A percentile compares a stretch with the other conserved stretches of the same genome.
Evolutionary conservation across 2,888 invertebrate species (phyloP).

Genomic region (Tachina grossa): DNA sequence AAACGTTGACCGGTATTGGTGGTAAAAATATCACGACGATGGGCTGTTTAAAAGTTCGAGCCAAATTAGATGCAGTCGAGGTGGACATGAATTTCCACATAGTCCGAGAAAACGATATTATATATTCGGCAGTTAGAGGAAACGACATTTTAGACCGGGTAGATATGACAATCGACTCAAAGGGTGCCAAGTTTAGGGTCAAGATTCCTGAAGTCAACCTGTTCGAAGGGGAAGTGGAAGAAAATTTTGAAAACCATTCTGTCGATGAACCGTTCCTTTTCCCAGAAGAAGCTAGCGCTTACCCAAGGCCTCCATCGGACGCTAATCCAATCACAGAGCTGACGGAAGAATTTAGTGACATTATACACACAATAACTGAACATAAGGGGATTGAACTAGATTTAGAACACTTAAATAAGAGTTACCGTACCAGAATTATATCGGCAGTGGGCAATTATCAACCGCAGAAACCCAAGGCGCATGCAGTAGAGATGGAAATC

Average conservation of each 20-base stretch:
- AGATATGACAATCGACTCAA: constrained; percentile 22
- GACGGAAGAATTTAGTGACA: background rate
- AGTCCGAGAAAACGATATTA: background rate
- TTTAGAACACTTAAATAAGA: background rate
- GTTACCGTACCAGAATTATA: background rate
- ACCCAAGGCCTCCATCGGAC: background rate
- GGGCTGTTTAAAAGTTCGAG: background rate
- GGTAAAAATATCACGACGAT: constrained; percentile 37
- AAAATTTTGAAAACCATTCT: background rate
- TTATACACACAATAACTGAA: background rate
- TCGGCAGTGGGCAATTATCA: background rate
- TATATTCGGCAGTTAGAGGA: background rate
- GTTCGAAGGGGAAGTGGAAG: background rate
- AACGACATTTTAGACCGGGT: background rate
- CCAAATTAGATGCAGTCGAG: background rate
- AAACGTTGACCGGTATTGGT: background rate
- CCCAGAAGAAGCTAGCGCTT: no score
- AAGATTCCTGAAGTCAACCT: background rate
- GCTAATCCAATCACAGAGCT: background rate
- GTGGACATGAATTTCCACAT: background rate
- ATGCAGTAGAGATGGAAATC: constrained; percentile 38
- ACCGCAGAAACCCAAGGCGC: background rate
- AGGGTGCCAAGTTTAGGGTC: background rate
- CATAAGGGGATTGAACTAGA: background rate
- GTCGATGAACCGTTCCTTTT: background rate